phyloP scores from a whole-genome alignment of 2,888 invertebrate species.

The Bugulina stolonifera region DNA sequence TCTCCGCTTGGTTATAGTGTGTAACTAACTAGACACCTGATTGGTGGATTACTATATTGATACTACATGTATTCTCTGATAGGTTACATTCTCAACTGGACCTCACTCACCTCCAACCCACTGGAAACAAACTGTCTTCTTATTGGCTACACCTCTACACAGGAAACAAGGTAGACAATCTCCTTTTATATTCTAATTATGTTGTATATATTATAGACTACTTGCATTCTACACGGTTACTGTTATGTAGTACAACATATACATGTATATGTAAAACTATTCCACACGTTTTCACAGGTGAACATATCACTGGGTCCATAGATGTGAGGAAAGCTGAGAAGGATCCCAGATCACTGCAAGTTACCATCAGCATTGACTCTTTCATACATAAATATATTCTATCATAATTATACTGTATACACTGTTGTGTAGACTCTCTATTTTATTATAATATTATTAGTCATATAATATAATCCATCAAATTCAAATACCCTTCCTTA shows the following conservation, averaged over 20 bases:
- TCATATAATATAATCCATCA: neutral
- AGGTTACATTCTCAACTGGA: constrained; percentile 57
- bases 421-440: neutral
- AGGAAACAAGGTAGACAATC: constrained; percentile 49
- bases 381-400: constrained; percentile 17
- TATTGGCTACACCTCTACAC: constrained; percentile 62
- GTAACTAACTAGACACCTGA: constrained; percentile 13
- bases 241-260: no score
- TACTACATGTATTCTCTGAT: no score
- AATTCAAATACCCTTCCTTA: no score
- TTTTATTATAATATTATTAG: neutral
- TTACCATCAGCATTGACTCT: constrained; percentile 60
- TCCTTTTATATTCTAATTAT: neutral
- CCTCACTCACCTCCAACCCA: constrained; percentile 61
- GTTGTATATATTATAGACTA: no score
- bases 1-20: neutral
- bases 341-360: constrained; percentile 68
- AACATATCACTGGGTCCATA: constrained; percentile 64
- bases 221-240: no score
- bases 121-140: constrained; percentile 71
- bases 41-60: no score
- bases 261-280: no score
- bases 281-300: constrained; percentile 59
- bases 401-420: neutral
- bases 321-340: constrained; percentile 67